Percentiles rank a stretch among this genome's conserved stretches.
phyloP scores from a whole-genome alignment of 2,888 invertebrate genomes.

The Heliconius hortense region DNA sequence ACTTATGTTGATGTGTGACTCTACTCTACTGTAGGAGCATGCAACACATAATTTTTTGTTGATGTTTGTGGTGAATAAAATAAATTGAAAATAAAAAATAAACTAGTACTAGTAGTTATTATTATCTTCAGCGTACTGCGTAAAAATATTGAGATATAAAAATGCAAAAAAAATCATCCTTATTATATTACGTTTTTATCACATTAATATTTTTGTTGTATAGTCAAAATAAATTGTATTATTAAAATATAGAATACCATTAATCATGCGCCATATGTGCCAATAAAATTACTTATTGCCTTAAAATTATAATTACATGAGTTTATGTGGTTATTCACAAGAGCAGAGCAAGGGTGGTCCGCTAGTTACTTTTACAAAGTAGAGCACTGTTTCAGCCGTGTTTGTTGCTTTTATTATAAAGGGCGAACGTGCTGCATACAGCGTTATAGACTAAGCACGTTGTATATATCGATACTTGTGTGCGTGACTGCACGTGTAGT shows the following conservation, averaged over 20 bases:
- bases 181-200: no score
- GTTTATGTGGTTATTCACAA: background rate
- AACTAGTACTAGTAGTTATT: background rate
- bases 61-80: background rate
- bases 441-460: constrained; percentile 41
- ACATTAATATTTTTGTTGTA: background rate
- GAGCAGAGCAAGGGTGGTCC: background rate
- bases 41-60: background rate
- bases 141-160: background rate
- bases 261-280: background rate
- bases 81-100: no score
- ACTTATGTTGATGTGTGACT: background rate
- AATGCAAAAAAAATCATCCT: no score
- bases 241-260: background rate
- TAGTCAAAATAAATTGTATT: background rate
- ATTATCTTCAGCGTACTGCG: background rate
- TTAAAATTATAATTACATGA: background rate
- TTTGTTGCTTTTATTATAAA: constrained; percentile 54
- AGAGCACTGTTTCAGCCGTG: constrained; percentile 54
- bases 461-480: constrained; percentile 42
- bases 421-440: constrained; percentile 59
- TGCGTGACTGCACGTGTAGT: constrained; percentile 49
- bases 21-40: background rate
- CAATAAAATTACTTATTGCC: background rate
- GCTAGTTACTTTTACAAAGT: constrained; percentile 41